Evolutionary conservation across 64 coral and sea anemone species (phyloP), one percentile per base, ranked within the genome.

Genomic region (Stylophora pistillata): DNA sequence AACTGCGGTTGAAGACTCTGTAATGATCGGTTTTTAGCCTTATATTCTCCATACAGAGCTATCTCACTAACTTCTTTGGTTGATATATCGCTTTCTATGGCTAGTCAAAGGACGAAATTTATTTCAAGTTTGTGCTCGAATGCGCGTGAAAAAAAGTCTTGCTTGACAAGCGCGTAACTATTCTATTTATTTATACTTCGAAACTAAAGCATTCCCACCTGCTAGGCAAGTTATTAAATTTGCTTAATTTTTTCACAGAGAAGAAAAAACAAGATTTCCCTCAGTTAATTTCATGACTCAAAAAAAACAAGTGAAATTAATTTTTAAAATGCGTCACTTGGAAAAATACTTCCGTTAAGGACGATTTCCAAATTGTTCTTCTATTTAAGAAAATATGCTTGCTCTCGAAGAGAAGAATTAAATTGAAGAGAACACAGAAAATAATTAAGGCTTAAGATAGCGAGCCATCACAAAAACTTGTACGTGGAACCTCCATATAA

Each of bases 151-250:
- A 80, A 33, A 1, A 30, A 12, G 30, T 33, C 31, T 68, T n/a
- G 26, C 12, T 21, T 68, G 6, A 26, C 62, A 65, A 68, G 21
- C 21, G 64, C 26, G 11, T 57, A 80, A 30, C 9, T 31, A 60
- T 25, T 17, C 56, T 15, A 17, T 34, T 57, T 60, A 80, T 59
- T 30, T 31, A 76, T 76, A 34, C 17, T 82, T 65, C 64, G 17
- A 63, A 82, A 82, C 79, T 64, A 65, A 37, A 63, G 21, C 16
- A 29, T 15, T 41, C 64, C 30, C 79, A 82, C 79, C 79, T 82
- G 79, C 79, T 30, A 17, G 0, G 58, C 56, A 25, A 65, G 18
- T 82, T 65, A 82, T 37, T 21, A 82, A 64, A 64, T 65, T 63
- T 63, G 10, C 73, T 20, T 76, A 76, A 76, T 76, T 76, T 76